Base-by-base conservation (phyloP, 2,797 vertebrate species). In the Parauchenoglanis ngamensis region DNA sequence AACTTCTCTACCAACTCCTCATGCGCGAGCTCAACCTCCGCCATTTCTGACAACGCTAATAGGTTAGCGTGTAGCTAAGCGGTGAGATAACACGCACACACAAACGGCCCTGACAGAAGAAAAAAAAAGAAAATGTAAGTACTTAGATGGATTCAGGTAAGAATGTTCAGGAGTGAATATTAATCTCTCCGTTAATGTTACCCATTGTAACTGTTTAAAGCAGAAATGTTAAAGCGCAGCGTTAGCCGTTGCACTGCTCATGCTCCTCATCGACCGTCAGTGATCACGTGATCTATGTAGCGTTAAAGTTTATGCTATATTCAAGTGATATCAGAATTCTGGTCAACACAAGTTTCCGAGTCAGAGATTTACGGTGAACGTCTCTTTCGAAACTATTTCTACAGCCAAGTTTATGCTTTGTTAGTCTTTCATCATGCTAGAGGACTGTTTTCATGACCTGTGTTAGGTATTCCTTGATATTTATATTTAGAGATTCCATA, bases 241-340 rank as follows among this genome's bases (percentile, higher is more conserved):
- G 15, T 65, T 49, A 15, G 44, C 7, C 8, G 61, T 15, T 1
- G 49, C 10, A 28, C 25, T 1, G 23, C 6, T 25, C 46, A n/a
- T 28, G 68, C 35, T 59, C 35, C 19, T 44, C 68, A 17, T 10
- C 35, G 28, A n/a, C 83, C 7, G 15, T 63, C 40, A 13, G 6
- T 6, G 83, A 19, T 84, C 83, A 84, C 83, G 83, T 84, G 83
- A 75, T 12, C 54, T 6, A 13, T 7, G 15, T 19, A 31, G 13
- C 7, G 17, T n/a, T 19, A 1, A 49, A 5, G n/a, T 5, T 1
- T 17, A 52, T 67, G 80, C 44, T 23, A 0, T 44, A 0, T 83
- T 68, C 80, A 83, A 83, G 44, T 13, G n/a, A 65, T 1, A 11
- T 25, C 35, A 19, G 3, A 61, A 15, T 21, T 3, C 19, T 19